Evolutionary conservation across 2,888 invertebrate genomes (phyloP).

Genomic region (Campoletis raptor): DNA sequence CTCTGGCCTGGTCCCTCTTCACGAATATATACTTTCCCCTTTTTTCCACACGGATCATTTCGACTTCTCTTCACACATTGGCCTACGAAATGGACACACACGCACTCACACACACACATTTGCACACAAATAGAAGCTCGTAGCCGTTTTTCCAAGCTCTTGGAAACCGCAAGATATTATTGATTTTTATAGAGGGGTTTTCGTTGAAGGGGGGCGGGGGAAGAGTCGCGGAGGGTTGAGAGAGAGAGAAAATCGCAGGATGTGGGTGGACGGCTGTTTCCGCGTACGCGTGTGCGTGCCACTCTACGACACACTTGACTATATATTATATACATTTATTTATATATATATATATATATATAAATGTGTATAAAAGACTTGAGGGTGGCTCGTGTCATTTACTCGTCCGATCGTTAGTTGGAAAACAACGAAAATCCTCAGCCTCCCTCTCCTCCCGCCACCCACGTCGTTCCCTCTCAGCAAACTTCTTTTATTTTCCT

Average conservation of each 20-base stretch:
- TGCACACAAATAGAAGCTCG: not conserved
- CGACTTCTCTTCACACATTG: constrained; percentile 36
- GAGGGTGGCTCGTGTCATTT: constrained; percentile 78
- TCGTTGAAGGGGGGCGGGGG: constrained; percentile 3
- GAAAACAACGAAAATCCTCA: constrained; percentile 73
- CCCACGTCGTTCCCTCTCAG: not conserved
- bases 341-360: constrained; percentile 17
- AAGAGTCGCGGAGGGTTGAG: constrained; percentile 4
- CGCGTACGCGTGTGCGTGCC: constrained; percentile 69
- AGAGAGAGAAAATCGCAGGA: constrained; percentile 59
- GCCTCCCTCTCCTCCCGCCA: constrained; percentile 69
- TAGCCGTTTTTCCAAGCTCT: constrained; percentile 78
- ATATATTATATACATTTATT: not conserved
- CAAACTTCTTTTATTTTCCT: constrained; percentile 58
- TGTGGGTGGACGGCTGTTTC: constrained; percentile 72
- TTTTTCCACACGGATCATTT: constrained; percentile 52
- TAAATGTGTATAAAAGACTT: constrained; percentile 45
- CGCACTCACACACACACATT: not conserved
- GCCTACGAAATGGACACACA: not conserved
- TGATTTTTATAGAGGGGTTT: constrained; percentile 83
- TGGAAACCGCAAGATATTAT: constrained; percentile 84
- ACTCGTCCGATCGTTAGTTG: constrained; percentile 79
- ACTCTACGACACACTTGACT: constrained; percentile 24
- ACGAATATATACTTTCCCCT: constrained; percentile 69
- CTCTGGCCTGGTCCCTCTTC: constrained; percentile 65